Conservation (phyloP, 2,888 invertebrate species). For the Alentia gelatinosa region DNA sequence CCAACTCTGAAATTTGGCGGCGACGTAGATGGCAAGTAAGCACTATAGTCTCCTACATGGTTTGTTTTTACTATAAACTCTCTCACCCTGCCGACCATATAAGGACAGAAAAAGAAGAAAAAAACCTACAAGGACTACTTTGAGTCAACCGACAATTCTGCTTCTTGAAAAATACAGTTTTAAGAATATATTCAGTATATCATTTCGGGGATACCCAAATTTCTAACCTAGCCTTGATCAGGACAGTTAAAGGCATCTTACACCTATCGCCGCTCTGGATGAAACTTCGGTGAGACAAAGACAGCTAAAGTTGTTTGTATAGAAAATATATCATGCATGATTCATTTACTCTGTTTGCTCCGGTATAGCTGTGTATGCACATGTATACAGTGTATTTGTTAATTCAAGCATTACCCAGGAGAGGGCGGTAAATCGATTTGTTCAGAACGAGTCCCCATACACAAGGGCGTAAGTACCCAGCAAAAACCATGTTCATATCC, state of each 20-base stretch:
- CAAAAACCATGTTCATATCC: background rate
- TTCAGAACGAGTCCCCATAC: background rate
- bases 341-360: background rate
- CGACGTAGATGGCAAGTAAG: background rate
- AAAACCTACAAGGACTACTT: background rate
- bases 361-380: background rate
- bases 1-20: background rate
- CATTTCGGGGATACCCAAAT: background rate
- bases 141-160: constrained; percentile 16
- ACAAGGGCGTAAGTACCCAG: background rate
- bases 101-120: no score
- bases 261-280: background rate
- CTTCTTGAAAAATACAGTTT: constrained; percentile 39
- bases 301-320: background rate
- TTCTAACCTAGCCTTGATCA: background rate
- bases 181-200: constrained; percentile 19
- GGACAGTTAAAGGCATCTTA: background rate
- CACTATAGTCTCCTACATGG: background rate
- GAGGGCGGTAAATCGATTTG: background rate
- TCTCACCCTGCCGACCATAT: background rate
- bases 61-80: background rate
- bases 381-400: background rate
- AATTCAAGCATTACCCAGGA: background rate
- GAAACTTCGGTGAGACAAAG: background rate
- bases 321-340: constrained; percentile 39